phyloP scores from a whole-genome alignment of 1,140 invertebrate genomes.

The Planococcus citri region DNA sequence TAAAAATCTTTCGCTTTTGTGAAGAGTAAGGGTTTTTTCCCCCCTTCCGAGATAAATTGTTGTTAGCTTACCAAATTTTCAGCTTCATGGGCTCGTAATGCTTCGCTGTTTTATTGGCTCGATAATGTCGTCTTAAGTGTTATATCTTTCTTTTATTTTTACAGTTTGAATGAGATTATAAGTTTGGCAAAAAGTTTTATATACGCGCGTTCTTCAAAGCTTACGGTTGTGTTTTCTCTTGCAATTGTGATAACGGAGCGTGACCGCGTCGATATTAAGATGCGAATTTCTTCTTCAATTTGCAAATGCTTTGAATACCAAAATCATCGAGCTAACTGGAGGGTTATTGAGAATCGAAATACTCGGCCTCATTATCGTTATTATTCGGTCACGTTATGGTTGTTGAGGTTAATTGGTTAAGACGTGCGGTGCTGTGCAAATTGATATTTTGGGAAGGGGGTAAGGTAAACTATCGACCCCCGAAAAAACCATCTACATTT shows the following conservation, averaged over 20 bases:
- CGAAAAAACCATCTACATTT: no score
- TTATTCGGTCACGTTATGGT: no score
- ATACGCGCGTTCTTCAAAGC: background rate
- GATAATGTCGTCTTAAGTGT: background rate
- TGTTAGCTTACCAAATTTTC: background rate
- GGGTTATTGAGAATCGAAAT: no score
- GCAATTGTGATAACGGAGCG: background rate
- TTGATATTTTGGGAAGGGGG: no score
- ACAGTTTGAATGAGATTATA: background rate
- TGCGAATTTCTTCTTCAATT: background rate
- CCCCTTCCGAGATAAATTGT: background rate
- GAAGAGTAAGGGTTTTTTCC: background rate
- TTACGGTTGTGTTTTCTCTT: background rate
- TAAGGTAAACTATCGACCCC: no score
- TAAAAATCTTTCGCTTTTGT: background rate
- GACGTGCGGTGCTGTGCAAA: no score
- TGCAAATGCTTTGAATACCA: no score
- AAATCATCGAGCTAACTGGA: no score
- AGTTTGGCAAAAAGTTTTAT: background rate
- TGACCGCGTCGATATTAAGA: background rate
- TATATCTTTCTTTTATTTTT: conserved; percentile 4
- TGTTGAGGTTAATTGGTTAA: no score
- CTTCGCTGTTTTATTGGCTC: background rate
- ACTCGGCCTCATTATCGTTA: no score
- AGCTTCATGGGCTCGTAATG: background rate